Evolutionary conservation across 2,888 invertebrate species (phyloP).

Genomic region (Gymnoscelis rufifasciata): DNA sequence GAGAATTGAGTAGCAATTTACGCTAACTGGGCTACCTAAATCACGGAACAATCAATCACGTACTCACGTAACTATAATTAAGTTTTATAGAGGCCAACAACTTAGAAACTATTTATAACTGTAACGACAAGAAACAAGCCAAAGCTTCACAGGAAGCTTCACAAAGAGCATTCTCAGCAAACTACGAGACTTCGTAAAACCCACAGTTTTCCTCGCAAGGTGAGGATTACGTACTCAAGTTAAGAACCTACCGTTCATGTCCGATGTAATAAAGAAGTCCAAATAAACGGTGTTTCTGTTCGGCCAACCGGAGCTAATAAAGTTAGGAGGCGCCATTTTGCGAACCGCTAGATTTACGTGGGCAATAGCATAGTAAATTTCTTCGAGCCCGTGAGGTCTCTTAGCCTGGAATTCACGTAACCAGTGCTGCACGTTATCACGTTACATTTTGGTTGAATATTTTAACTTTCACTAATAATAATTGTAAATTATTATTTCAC

Average conservation of each 20-base stretch:
- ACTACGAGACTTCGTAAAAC: conserved; percentile 3
- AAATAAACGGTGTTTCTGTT: background rate
- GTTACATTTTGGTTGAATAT: too few relatives aligned
- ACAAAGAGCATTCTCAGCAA: background rate
- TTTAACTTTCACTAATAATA: too few relatives aligned
- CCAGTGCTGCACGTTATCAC: too few relatives aligned
- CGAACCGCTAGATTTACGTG: background rate
- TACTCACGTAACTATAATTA: too few relatives aligned
- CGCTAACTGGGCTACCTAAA: too few relatives aligned
- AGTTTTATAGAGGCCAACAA: too few relatives aligned
- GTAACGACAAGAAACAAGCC: background rate
- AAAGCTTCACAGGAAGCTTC: background rate
- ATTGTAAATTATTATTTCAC: too few relatives aligned
- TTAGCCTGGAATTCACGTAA: background rate
- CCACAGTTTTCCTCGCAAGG: conserved; percentile 9
- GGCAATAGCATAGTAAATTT: conserved; percentile 12
- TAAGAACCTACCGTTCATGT: background rate
- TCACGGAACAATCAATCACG: too few relatives aligned
- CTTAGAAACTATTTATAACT: too few relatives aligned
- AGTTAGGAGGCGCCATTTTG: conserved; percentile 2
- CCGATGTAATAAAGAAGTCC: conserved; percentile 1
- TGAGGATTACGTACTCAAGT: conserved; percentile 12
- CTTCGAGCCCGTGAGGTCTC: background rate
- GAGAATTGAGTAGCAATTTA: too few relatives aligned
- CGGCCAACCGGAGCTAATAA: background rate